Base-by-base conservation (phyloP, 2,888 invertebrate species). In the Tromatobia lineatoria region DNA sequence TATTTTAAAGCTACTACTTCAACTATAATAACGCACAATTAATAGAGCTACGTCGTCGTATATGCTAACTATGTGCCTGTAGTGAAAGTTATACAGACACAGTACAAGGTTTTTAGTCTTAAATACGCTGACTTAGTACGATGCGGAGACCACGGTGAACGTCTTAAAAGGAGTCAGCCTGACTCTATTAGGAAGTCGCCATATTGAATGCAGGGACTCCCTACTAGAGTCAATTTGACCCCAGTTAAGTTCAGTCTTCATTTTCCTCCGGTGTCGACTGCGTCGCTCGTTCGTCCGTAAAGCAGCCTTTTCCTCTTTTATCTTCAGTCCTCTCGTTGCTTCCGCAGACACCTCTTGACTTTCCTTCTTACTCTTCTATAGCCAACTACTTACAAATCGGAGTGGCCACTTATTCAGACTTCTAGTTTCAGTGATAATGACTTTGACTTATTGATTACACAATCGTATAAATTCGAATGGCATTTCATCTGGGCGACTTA, bases 201-300 rank as follows among this genome's bases (percentile, higher is more conserved):
- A 95, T 95, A 93, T 93, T 93, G 95, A 95, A 95, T 94, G 95
- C 95, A 97, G 97, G 97, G 98, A 98, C 98, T 98, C 98, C 98
- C 98, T 98, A 98, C 98, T 98, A 98, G 98, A 98, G 98, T 98
- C 98, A 98, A 98, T 98, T 98, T 98, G 96, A 98, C 96, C 97
- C 97, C 96, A 95, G 96, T 95, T 96, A 96, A 97, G 96, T 94
- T 92, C 90, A 91, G 89, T 93, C 93, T 93, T 92, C 92, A 91
- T 85, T 91, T 90, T 91, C 70, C 64, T 67, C 38, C 47, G 47
- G 78, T 78, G 18, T 64, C 47, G 61, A 50, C 50, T 66, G 75
- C 64, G 74, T 34, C 66, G 81, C 59, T 61, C 45, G 66, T 83
- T 73, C 82, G 54, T 81, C 81, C 67, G 75, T 34, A 74, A 79